Percentiles rank a stretch among this genome's conserved stretches.
Evolutionary conservation across 2,888 invertebrate genomes (phyloP).

Genomic region (Germaria angustata): DNA sequence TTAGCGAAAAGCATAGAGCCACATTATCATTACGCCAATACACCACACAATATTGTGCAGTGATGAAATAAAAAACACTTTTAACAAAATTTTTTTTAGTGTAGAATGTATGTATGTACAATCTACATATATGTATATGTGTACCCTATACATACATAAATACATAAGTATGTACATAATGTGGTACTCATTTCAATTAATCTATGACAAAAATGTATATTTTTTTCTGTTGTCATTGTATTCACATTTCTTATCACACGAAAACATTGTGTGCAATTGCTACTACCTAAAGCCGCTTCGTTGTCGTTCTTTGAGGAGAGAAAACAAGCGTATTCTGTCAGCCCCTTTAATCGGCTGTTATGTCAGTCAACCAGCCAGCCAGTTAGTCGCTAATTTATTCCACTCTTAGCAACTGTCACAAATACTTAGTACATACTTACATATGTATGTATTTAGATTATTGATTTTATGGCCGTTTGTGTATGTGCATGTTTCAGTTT

Average conservation of each 20-base stretch:
- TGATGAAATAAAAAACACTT: too few species aligned
- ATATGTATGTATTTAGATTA: background rate
- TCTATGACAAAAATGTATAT: background rate
- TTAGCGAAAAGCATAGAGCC: too few species aligned
- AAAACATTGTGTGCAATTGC: conserved; percentile 5
- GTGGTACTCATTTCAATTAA: background rate
- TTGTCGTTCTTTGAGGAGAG: conserved; percentile 3
- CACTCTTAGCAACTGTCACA: conserved; percentile 32
- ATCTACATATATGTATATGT: background rate
- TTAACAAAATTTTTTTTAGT: background rate
- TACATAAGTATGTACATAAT: background rate
- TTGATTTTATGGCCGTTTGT: conserved; percentile 1
- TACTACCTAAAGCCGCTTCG: background rate
- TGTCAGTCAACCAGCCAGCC: conserved; percentile 23
- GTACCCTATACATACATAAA: background rate
- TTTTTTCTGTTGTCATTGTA: background rate
- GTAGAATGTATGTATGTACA: background rate
- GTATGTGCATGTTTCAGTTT: background rate
- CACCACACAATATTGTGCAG: too few species aligned
- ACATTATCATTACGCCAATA: too few species aligned
- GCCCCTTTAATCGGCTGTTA: conserved; percentile 1
- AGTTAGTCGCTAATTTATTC: conserved; percentile 44
- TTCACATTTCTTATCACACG: conserved; percentile 1
- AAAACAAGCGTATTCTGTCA: background rate
- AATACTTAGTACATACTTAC: background rate